phyloP scores from a whole-genome alignment of 2,888 invertebrate species.

The Lasioglossum oenotherae region DNA sequence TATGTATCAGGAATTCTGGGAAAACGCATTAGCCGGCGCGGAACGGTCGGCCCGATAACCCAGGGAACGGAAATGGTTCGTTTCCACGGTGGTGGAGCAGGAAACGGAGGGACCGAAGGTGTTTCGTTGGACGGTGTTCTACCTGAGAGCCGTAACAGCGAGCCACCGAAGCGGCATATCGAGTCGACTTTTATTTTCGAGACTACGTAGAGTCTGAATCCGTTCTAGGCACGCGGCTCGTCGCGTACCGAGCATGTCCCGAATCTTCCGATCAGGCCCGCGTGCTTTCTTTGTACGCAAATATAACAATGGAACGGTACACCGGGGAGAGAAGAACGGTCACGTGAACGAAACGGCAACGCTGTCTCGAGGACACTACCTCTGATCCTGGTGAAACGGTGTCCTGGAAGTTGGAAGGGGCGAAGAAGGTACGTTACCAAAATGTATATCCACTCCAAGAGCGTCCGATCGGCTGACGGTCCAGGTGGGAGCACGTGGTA shows the following conservation, averaged over 20 bases:
- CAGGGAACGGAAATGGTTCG: conserved; percentile 44
- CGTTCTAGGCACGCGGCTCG: conserved; percentile 26
- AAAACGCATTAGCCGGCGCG: conserved; percentile 48
- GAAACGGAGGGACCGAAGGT: conserved; percentile 9
- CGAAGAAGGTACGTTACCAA: conserved; percentile 56
- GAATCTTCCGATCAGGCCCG: conserved; percentile 21
- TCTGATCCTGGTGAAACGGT: background rate
- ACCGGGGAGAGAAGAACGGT: conserved; percentile 1
- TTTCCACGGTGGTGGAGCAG: conserved; percentile 28
- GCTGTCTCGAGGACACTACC: conserved; percentile 34
- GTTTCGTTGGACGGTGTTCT: background rate
- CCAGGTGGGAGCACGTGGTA: conserved; percentile 46
- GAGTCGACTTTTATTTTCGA: conserved; percentile 22
- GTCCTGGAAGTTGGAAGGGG: background rate
- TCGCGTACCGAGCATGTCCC: conserved; percentile 35
- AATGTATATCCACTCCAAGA: conserved; percentile 66
- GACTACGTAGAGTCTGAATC: background rate
- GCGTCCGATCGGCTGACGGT: background rate
- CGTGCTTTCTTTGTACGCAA: conserved; percentile 38
- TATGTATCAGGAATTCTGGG: conserved; percentile 44
- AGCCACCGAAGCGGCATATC: background rate
- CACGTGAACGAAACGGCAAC: conserved; percentile 34
- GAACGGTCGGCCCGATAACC: conserved; percentile 39
- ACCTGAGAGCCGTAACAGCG: background rate
- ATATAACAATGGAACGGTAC: conserved; percentile 46